A percentile compares a stretch with the other conserved stretches of the same genome.
These are phyloP conservation scores for Metopia argyrocephala DNA, from an alignment of 2,888 invertebrate species.

Conservation along the genomic window DNA sequence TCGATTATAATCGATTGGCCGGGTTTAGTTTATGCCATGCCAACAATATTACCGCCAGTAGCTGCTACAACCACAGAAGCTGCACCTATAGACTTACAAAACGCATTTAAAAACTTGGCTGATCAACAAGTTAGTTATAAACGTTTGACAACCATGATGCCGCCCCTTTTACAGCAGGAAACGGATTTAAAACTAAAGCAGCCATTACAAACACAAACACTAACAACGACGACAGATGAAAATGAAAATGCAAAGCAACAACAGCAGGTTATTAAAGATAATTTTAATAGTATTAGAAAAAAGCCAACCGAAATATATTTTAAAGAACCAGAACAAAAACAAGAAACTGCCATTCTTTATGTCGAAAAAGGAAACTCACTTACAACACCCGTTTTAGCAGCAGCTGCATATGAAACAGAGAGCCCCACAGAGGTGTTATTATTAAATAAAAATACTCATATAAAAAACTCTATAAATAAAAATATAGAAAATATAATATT, in stretches of 20 bases:
- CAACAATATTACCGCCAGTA: slow-evolving; percentile 67
- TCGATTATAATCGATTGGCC: slow-evolving; percentile 77
- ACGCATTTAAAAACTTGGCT: slow-evolving; percentile 60
- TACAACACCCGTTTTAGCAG: slow-evolving; percentile 8
- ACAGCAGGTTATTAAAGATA: slow-evolving; percentile 48
- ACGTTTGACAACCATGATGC: neutral
- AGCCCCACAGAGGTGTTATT: slow-evolving; percentile 29
- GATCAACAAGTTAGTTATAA: neutral
- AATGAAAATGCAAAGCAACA: too few relatives aligned
- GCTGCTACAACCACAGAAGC: slow-evolving; percentile 42
- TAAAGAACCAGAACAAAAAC: slow-evolving; percentile 23
- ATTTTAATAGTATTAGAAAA: slow-evolving; percentile 57
- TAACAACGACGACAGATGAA: slow-evolving; percentile 38
- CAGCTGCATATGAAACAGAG: neutral
- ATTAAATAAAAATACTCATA: slow-evolving; percentile 51
- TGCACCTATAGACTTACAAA: slow-evolving; percentile 39
- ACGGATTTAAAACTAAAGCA: slow-evolving; percentile 6
- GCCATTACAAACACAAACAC: slow-evolving; percentile 12
- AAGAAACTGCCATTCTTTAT: slow-evolving; percentile 42
- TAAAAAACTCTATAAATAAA: slow-evolving; percentile 53
- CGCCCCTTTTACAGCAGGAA: neutral
- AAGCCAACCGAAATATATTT: slow-evolving; percentile 33
- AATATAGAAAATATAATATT: slow-evolving; percentile 49
- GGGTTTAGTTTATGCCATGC: slow-evolving; percentile 74
- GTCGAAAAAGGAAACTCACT: slow-evolving; percentile 29